A percentile compares a stretch with the other conserved stretches of the same genome.
Conservation (phyloP, 2,113 vertebrate species). For the Cynopterus brachyotis region DNA sequence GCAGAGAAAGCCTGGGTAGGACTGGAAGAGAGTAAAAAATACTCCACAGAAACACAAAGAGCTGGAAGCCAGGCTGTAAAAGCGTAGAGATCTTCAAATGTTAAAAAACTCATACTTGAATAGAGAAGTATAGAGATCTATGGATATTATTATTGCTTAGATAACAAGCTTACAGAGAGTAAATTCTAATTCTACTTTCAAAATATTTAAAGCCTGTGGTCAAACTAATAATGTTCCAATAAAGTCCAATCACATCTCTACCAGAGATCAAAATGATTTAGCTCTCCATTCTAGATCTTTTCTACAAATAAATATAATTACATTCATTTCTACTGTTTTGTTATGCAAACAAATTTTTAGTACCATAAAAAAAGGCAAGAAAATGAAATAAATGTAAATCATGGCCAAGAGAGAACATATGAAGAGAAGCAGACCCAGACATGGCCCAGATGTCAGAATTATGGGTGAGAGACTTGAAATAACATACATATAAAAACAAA, state of each 20-base stretch:
- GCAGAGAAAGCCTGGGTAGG: background rate
- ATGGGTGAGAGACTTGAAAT: background rate
- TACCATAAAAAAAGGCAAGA: background rate
- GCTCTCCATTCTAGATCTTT: background rate
- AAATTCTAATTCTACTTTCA: background rate
- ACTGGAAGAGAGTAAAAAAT: background rate
- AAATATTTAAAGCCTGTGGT: background rate
- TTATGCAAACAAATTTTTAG: background rate
- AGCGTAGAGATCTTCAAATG: background rate
- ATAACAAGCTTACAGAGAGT: background rate
- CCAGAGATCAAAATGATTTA: background rate
- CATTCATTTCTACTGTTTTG: background rate
- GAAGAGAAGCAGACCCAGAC: background rate
- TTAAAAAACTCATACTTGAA: background rate
- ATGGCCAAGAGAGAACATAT: background rate
- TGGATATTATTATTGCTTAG: background rate
- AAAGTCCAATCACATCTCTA: background rate
- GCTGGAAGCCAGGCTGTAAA: background rate
- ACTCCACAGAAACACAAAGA: background rate
- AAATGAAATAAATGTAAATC: background rate
- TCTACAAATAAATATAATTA: background rate
- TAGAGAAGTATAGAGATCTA: background rate
- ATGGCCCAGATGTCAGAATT: background rate
- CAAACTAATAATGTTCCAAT: background rate
- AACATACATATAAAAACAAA: background rate